Percentiles rank a stretch among this genome's conserved stretches.
These are phyloP conservation scores for Lagodon rhomboides DNA, from an alignment of 2,797 vertebrate genomes.

Conservation along the genomic window DNA sequence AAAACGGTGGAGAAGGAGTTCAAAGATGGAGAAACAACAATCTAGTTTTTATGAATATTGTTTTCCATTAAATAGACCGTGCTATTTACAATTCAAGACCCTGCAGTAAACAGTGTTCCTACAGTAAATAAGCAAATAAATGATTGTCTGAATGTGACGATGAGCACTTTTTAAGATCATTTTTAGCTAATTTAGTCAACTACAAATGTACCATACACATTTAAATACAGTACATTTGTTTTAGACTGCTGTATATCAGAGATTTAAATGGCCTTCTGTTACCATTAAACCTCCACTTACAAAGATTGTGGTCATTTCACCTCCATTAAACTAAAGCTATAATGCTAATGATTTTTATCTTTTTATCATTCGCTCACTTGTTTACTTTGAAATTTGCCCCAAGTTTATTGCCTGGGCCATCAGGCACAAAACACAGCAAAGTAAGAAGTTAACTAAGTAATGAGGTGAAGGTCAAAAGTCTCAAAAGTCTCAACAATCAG, in stretches of 20 bases:
- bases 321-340: neutral
- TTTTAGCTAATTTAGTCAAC: neutral
- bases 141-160: neutral
- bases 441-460: neutral
- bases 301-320: constrained; percentile 6
- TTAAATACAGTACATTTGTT: constrained; percentile 1
- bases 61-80: neutral
- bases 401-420: neutral
- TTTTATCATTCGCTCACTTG: constrained; percentile 3
- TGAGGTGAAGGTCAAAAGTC: neutral
- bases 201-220: neutral
- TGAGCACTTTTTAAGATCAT: neutral
- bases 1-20: constrained; percentile 26
- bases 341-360: neutral
- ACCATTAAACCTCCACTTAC: neutral
- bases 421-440: neutral
- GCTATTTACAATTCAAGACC: neutral
- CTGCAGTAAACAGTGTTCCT: neutral
- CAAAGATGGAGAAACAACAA: constrained; percentile 20
- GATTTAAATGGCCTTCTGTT: neutral
- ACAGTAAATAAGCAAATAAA: neutral
- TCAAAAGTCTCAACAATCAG: neutral
- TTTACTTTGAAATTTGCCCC: neutral
- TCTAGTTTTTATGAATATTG: neutral
- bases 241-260: neutral